These are phyloP conservation scores for Zaprionus bogoriensis DNA, from an alignment of 2,888 invertebrate genomes.

Conservation along the genomic window DNA sequence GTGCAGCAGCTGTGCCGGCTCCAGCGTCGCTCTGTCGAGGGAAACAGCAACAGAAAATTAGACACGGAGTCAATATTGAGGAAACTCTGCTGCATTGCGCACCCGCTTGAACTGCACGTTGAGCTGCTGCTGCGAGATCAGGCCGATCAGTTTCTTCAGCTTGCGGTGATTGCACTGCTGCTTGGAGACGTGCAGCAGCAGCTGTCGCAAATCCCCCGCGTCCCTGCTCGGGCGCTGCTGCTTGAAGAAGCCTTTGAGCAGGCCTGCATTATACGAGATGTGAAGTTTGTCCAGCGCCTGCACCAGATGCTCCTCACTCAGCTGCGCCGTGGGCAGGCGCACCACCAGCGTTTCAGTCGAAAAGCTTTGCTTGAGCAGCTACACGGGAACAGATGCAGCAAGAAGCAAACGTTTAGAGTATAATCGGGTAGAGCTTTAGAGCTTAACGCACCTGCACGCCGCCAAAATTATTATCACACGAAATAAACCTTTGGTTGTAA, in stretches of 20 bases:
- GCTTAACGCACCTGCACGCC: conserved; percentile 64
- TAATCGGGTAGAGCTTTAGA: no score
- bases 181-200: conserved; percentile 80
- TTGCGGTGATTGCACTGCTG: conserved; percentile 80
- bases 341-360: conserved; percentile 74
- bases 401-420: not conserved
- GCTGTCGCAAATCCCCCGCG: conserved; percentile 73
- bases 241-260: conserved; percentile 72
- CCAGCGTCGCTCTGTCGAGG: conserved; percentile 33
- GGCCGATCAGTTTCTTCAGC: conserved; percentile 77
- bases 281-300: conserved; percentile 82
- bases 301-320: conserved; percentile 80
- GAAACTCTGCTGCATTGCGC: no score
- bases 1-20: conserved; percentile 2
- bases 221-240: conserved; percentile 32
- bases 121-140: conserved; percentile 75
- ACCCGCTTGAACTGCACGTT: conserved; percentile 79
- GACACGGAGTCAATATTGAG: no score
- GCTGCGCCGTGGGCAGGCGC: conserved; percentile 77
- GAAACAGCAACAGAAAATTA: not conserved
- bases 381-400: no score
- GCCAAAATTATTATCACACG: conserved; percentile 78
- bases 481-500: conserved; percentile 74
- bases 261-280: conserved; percentile 77
- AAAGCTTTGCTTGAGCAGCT: conserved; percentile 64